Evolutionary conservation across 2,113 vertebrate species (phyloP).

Genomic region (Actinemys pallida): DNA sequence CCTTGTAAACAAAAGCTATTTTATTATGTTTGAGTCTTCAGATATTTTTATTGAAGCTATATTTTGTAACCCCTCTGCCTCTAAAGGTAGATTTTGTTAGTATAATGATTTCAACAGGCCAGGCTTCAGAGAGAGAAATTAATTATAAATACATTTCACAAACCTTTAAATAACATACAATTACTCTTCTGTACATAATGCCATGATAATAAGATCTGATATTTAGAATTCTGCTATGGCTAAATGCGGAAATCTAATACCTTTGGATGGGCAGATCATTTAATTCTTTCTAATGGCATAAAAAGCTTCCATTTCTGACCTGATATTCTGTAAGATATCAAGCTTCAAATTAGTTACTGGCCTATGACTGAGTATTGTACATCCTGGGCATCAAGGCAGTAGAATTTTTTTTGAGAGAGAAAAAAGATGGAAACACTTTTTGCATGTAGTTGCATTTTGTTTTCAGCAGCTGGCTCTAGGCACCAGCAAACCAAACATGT

Average conservation of each 20-base stretch:
- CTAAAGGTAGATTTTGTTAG: not conserved
- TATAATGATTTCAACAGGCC: not conserved
- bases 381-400: not conserved
- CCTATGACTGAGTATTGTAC: not conserved
- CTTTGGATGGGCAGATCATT: not conserved
- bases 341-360: not conserved
- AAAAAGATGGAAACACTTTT: not conserved
- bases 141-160: not conserved
- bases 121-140: not conserved
- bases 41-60: not conserved
- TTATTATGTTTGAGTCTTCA: not conserved
- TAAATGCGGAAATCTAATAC: not conserved
- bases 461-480: not conserved
- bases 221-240: not conserved
- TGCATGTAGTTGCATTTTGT: not conserved
- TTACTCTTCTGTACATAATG: not conserved
- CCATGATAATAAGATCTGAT: not conserved
- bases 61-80: not conserved
- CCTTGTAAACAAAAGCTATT: not conserved
- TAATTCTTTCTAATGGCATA: not conserved
- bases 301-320: not conserved
- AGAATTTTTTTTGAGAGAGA: not conserved
- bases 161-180: not conserved
- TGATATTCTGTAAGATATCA: not conserved
- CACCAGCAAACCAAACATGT: too few species aligned